Evolutionary conservation across 2,888 invertebrate genomes (phyloP), one percentile per base, ranked within the genome.

Genomic region (Polymixis lichenea): DNA sequence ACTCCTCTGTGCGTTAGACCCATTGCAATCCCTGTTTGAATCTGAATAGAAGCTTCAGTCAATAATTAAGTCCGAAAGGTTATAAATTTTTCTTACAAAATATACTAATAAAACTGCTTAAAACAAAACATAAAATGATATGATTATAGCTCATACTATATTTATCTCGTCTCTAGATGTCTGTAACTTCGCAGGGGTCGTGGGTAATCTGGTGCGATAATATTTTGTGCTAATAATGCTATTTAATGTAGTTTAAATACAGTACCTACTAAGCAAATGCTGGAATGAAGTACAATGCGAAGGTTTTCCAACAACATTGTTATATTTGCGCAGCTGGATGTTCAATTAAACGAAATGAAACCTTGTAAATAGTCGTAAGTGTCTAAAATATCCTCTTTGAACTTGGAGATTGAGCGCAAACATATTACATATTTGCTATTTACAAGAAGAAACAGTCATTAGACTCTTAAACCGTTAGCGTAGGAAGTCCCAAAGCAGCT

Each of bases 181-280:
- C 32, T 55, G 55, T 22, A 71, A 43, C 80, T 77, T 72, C 62
- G 77, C 72, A 72, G 51, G 77, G 80, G 62, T 72, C 72, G 61
- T 4, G 32, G 53, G 61, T 55, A 70, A 78, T 62, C 49, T 22
- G 53, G 7, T 22, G 22, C 11, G 76, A 78, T 76, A 76, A 69
- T 43, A n/a, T 17, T 60, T 43, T 19, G n/a, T 51, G 5, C 2
- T 28, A n/a, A 69, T 43, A 32, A 55, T 28, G 28, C 17, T n/a
- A 72, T 11, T 25, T 17, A 19, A 51, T 66, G 1, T 25, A 11
- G 7, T 25, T 6, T 19, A 32, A 19, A 51, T n/a, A n/a, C n/a
- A n/a, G n/a, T 49, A 13, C 19, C 6, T 38, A 15, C 15, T 9
- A 53, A 28, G 15, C 15, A 11, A 49, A 9, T 58, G 1, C 73